Conservation (phyloP, 2,888 invertebrate species). For the Cephus nigrinus region DNA sequence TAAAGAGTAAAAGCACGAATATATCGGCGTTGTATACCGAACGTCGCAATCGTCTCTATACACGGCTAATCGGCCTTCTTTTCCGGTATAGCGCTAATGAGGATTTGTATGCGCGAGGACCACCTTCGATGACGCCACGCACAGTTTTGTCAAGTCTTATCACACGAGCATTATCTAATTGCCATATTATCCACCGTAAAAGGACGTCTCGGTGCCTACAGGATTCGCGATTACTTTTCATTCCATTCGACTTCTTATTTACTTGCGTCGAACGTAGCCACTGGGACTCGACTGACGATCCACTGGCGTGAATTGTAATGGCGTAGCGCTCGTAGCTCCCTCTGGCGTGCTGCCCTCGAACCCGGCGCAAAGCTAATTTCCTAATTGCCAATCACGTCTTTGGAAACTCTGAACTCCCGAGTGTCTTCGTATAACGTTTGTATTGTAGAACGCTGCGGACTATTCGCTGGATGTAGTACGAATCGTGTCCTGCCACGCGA, state of each 20-base stretch:
- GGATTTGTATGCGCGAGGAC: conserved; percentile 25
- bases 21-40: background rate
- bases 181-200: background rate
- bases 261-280: background rate
- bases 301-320: too few relatives aligned
- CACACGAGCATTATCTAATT: background rate
- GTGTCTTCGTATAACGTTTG: background rate
- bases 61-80: conserved; percentile 1
- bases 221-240: background rate
- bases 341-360: too few relatives aligned
- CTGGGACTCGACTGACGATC: background rate
- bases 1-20: background rate
- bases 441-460: background rate
- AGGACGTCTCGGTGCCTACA: background rate
- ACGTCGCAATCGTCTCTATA: background rate
- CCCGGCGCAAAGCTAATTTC: background rate
- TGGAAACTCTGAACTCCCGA: background rate
- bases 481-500: too few relatives aligned
- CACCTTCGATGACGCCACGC: background rate
- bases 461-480: background rate
- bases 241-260: background rate
- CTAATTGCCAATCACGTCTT: background rate
- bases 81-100: conserved; percentile 28
- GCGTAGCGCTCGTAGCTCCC: too few relatives aligned
- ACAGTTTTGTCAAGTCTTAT: background rate